Evolutionary conservation across 2,797 vertebrate genomes (phyloP).

Genomic region (Acanthornis magna): DNA sequence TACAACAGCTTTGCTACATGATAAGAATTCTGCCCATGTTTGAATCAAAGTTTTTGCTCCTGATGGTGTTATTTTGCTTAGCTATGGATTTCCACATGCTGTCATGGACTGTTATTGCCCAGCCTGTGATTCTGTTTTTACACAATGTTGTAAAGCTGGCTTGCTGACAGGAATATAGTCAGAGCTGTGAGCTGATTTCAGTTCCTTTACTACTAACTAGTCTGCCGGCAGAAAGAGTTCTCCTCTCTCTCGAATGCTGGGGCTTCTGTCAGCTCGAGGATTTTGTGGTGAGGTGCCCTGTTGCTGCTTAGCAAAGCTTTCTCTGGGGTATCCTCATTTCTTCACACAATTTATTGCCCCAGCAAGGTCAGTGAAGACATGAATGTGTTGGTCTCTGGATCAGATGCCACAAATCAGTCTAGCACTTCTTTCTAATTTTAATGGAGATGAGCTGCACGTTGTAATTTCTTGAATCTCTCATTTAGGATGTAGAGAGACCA

Average conservation of each 20-base stretch:
- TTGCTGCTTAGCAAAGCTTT: not conserved
- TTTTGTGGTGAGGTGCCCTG: not conserved
- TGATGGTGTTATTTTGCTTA: not conserved
- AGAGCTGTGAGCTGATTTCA: not conserved
- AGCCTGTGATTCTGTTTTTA: not conserved
- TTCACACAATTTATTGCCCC: not conserved
- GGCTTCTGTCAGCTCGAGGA: not conserved
- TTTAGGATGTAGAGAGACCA: conserved; percentile 38
- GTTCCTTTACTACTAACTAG: not conserved
- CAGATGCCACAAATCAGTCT: conserved; percentile 51
- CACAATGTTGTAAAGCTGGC: not conserved
- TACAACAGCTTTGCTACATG: not conserved
- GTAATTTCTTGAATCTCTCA: conserved; percentile 40
- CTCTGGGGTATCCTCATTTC: not conserved
- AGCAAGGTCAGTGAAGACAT: not conserved
- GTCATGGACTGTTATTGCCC: not conserved
- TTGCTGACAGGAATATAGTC: not conserved
- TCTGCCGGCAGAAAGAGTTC: not conserved
- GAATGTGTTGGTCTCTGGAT: not conserved
- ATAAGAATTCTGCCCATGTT: not conserved
- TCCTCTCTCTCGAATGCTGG: accelerated
- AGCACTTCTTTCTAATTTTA: conserved; percentile 62
- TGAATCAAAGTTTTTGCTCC: not conserved
- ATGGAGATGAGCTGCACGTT: conserved; percentile 40
- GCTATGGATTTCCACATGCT: not conserved